Base-by-base conservation (phyloP, 2,888 invertebrate species). In the Drosophila ustulata region DNA sequence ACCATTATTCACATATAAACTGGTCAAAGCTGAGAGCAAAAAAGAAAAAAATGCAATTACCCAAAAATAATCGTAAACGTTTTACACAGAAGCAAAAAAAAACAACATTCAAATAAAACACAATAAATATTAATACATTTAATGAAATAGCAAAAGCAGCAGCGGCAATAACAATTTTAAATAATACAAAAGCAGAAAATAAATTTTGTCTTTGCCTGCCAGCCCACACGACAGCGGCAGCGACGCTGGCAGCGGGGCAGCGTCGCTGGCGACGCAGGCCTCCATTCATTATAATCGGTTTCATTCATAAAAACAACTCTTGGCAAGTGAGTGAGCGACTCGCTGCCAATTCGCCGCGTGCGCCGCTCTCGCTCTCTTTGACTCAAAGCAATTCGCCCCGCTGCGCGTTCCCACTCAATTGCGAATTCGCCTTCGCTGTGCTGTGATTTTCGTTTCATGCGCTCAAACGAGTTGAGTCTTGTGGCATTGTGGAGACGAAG, bases 241-340 rank as follows among this genome's bases (percentile, higher is more conserved):
- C 66, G 66, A 78, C 82, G 81, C 8, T 55, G 74, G 74, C 75
- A 71, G 75, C 64, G 65, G 41, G 61, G 61, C 66, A 70, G 70
- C 75, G 57, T 46, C 34, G 79, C 59, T 67, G 67, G 46, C 75
- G 56, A 56, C 70, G 79, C 75, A 76, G 73, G 72, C 82, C 77
- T 89, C 88, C 89, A 90, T 90, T 90, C 91, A 90, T 90, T 89
- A 90, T 89, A 89, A 89, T 75, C 75, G 86, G 84, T 90, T 90
- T 90, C 90, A 90, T 90, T 90, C 90, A 90, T 90, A 90, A 91
- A 90, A 90, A 90, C 88, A 74, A 75, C 87, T 76, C 79, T 78
- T 13, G 69, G 57, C 62, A 64, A 79, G 71, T 62, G 76, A 71
- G 68, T 64, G 63, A 72, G 72, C 69, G 73, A 49, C 34, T 34